Evolutionary conservation across 1,140 invertebrate species (phyloP).

Genomic region (Panulirus ornatus): DNA sequence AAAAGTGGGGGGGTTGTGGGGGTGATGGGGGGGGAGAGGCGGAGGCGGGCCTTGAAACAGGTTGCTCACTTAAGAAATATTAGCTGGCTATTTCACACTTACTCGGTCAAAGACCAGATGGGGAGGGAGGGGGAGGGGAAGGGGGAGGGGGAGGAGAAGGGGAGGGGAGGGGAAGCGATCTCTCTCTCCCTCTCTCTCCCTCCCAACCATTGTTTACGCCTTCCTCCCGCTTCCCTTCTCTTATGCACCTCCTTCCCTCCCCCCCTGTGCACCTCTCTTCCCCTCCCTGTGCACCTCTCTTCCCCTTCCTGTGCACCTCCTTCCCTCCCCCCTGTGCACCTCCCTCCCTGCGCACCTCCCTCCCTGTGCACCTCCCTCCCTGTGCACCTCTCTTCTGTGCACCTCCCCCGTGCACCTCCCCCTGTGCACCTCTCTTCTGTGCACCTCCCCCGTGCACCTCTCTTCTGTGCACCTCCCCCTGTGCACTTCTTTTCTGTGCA

Average conservation of each 20-base stretch:
- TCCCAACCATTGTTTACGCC: neutral
- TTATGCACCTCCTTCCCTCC: too few species aligned
- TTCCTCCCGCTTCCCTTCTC: neutral
- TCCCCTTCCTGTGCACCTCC: neutral
- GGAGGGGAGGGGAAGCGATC: neutral
- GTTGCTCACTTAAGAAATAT: conserved; percentile 57
- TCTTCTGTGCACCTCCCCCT: neutral
- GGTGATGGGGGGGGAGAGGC: too few species aligned
- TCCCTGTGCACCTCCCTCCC: neutral
- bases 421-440: too few species aligned
- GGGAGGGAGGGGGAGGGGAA: neutral
- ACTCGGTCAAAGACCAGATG: conserved; percentile 42
- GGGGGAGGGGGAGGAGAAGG: neutral
- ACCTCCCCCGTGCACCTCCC: too few species aligned
- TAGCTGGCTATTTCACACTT: conserved; percentile 60
- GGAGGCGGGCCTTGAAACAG: conserved; percentile 29
- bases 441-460: neutral
- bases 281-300: neutral
- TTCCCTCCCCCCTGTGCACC: neutral
- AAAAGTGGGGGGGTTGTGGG: conserved; percentile 4
- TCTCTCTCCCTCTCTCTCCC: neutral
- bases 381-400: too few species aligned
- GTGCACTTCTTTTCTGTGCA: neutral
- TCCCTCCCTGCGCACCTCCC: neutral
- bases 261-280: neutral